Evolutionary conservation across 2,113 vertebrate genomes (phyloP).

Genomic region (Cromileptes altivelis): DNA sequence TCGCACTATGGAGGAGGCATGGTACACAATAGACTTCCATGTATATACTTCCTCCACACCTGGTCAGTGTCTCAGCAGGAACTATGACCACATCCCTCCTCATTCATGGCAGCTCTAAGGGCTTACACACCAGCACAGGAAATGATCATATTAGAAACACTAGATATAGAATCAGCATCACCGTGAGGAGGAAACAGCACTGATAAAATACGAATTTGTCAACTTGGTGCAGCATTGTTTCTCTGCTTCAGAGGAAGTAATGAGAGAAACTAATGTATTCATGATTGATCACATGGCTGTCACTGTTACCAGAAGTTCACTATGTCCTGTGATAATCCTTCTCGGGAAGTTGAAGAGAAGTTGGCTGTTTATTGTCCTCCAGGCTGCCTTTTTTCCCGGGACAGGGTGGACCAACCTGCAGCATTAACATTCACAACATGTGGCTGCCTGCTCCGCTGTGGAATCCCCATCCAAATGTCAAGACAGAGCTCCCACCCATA

Average conservation of each 20-base stretch:
- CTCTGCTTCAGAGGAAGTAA: neutral
- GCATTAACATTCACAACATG: constrained; percentile 78
- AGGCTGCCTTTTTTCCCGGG: constrained; percentile 19
- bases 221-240: neutral
- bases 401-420: constrained; percentile 51
- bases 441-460: constrained; percentile 75
- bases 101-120: constrained; percentile 43
- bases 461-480: constrained; percentile 26
- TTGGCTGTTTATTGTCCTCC: constrained; percentile 18
- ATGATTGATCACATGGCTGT: constrained; percentile 18
- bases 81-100: constrained; percentile 79
- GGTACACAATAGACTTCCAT: constrained; percentile 78
- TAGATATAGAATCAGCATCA: constrained; percentile 57
- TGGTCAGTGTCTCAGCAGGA: constrained; percentile 78
- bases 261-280: neutral
- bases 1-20: constrained; percentile 15
- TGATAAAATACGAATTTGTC: neutral
- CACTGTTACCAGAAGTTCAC: neutral
- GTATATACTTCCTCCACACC: constrained; percentile 85
- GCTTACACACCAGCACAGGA: constrained; percentile 48
- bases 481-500: neutral
- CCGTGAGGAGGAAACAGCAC: constrained; percentile 50
- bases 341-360: neutral
- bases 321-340: neutral
- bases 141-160: constrained; percentile 53